phyloP scores from a whole-genome alignment of 1,140 invertebrate genomes.

The Drosophila littoralis region DNA sequence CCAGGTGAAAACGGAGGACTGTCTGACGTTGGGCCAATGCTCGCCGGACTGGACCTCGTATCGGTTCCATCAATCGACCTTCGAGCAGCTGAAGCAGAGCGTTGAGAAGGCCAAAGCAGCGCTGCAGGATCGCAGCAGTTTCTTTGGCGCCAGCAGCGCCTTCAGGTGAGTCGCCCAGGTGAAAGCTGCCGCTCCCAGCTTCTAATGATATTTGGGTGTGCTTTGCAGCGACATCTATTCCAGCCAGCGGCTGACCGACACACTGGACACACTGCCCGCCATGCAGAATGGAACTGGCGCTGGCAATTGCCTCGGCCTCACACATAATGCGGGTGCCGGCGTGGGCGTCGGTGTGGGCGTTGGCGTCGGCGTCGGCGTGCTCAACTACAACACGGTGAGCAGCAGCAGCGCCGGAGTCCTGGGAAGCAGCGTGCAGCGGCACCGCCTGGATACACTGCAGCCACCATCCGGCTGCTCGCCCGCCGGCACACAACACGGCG shows the following conservation, averaged over 20 bases:
- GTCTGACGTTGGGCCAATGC: slow-evolving; percentile 84
- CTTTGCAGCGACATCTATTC: slow-evolving; percentile 79
- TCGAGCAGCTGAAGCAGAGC: slow-evolving; percentile 94
- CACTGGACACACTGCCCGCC: slow-evolving; percentile 75
- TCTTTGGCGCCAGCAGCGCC: slow-evolving; percentile 82
- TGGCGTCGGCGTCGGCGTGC: slow-evolving; percentile 60
- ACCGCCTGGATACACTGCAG: slow-evolving; percentile 75
- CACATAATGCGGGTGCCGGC: slow-evolving; percentile 62
- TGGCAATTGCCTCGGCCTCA: slow-evolving; percentile 71
- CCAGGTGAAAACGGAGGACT: slow-evolving; percentile 87
- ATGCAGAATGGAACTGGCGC: slow-evolving; percentile 66
- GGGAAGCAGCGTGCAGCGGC: slow-evolving; percentile 63
- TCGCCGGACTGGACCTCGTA: slow-evolving; percentile 90
- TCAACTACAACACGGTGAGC: slow-evolving; percentile 79
- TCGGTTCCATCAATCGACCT: slow-evolving; percentile 91
- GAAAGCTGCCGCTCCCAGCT: not conserved
- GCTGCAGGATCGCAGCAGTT: slow-evolving; percentile 86
- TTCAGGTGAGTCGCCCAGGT: slow-evolving; percentile 67
- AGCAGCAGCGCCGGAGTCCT: slow-evolving; percentile 71
- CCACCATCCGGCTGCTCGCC: slow-evolving; percentile 75
- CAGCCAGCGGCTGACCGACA: slow-evolving; percentile 76
- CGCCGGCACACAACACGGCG: slow-evolving; percentile 72
- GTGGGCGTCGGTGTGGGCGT: slow-evolving; percentile 50
- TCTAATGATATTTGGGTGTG: slow-evolving; percentile 3
- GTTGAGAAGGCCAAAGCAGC: slow-evolving; percentile 95